A percentile compares a stretch with the other conserved stretches of the same genome.
These are phyloP conservation scores for Psilopsiagon aymara DNA, from an alignment of 2,113 vertebrate species.

Conservation along the genomic window DNA sequence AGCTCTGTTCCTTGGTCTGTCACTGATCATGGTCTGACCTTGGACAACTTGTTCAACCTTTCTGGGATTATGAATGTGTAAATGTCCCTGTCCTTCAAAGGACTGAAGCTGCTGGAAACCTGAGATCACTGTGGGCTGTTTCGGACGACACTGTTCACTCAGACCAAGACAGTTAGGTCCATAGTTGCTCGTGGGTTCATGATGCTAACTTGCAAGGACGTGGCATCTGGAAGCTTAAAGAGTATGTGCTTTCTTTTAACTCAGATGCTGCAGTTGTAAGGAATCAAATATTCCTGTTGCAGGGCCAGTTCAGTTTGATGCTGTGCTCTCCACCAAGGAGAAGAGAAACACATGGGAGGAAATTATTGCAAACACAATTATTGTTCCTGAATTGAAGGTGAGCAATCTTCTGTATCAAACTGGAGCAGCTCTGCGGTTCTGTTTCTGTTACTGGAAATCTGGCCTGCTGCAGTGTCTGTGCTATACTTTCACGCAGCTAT, in stretches of 20 bases:
- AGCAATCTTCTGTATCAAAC: background rate
- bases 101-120: background rate
- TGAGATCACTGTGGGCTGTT: background rate
- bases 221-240: background rate
- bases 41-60: background rate
- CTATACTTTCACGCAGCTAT: background rate
- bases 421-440: background rate
- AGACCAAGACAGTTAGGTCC: background rate
- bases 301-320: constrained; percentile 74
- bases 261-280: background rate
- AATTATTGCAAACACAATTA: constrained; percentile 64
- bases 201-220: background rate
- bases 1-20: background rate
- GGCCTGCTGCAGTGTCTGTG: background rate
- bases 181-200: background rate
- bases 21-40: background rate
- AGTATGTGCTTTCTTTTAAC: background rate
- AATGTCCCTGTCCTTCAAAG: background rate
- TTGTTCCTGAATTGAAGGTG: constrained; percentile 83
- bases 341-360: constrained; percentile 90
- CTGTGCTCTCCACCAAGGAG: constrained; percentile 76
- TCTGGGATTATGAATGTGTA: background rate
- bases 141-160: background rate
- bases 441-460: background rate
- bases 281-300: background rate